These are phyloP conservation scores for Sialia sialis DNA, from an alignment of 2,113 vertebrate species.

Conservation along the genomic window DNA sequence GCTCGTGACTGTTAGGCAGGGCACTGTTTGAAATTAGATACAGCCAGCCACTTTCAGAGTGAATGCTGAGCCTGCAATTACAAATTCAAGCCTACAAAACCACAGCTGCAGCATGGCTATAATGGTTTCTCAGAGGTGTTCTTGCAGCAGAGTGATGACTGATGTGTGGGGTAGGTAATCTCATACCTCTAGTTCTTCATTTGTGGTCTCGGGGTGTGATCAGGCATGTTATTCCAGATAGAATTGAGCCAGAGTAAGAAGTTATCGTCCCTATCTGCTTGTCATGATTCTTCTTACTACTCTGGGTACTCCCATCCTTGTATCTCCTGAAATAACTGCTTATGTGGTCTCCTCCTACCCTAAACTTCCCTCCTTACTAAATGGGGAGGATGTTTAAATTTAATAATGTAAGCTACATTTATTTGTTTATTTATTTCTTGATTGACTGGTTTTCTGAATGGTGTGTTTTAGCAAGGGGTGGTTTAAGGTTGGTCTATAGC, in stretches of 20 bases:
- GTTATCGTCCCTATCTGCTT: neutral
- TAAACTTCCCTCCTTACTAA: neutral
- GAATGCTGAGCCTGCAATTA: conserved; percentile 19
- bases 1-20: neutral
- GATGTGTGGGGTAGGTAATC: neutral
- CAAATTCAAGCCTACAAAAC: neutral
- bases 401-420: neutral
- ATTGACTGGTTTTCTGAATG: neutral
- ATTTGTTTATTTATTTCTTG: neutral
- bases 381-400: rapidly evolving
- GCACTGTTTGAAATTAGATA: neutral
- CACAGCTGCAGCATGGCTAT: neutral
- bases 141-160: neutral
- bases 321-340: neutral
- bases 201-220: neutral
- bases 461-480: neutral
- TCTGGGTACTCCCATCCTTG: neutral
- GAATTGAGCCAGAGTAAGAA: neutral
- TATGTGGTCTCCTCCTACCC: neutral
- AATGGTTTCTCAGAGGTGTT: neutral
- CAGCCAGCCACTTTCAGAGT: neutral
- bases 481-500: neutral
- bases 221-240: neutral
- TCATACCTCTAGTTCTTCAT: neutral
- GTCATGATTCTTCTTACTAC: neutral